These are phyloP conservation scores for Dicyrtoma fusca DNA, from an alignment of 2,888 invertebrate genomes.

Conservation along the genomic window DNA sequence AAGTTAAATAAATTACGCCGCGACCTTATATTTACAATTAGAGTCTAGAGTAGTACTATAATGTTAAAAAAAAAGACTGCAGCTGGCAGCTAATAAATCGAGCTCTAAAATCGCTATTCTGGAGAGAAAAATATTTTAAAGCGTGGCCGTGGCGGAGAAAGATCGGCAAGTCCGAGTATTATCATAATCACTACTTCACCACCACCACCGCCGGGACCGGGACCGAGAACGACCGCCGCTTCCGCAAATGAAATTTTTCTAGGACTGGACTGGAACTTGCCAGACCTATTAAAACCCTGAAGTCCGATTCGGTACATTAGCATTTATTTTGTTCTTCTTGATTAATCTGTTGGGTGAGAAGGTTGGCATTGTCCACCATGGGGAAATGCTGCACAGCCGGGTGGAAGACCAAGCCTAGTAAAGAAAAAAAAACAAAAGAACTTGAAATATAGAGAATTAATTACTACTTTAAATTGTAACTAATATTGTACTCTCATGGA, in stretches of 20 bases:
- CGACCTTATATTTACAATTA: no score
- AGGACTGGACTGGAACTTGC: neutral
- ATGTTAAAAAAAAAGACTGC: no score
- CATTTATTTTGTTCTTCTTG: conserved; percentile 25
- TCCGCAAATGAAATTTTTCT: neutral
- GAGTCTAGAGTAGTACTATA: no score
- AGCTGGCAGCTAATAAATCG: no score
- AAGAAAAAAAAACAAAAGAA: neutral
- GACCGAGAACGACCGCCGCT: no score
- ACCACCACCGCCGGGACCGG: conserved; percentile 3
- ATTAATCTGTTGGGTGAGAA: conserved; percentile 4
- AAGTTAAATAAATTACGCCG: no score
- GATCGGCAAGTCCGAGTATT: neutral
- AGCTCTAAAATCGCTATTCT: no score
- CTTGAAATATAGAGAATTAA: neutral
- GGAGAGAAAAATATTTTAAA: conserved; percentile 30
- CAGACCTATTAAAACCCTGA: neutral
- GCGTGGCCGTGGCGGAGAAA: neutral
- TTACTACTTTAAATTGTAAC: no score
- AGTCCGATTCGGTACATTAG: neutral
- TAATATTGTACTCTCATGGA: no score
- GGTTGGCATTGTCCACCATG: conserved; percentile 13
- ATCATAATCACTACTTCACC: conserved; percentile 19
- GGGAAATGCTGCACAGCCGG: conserved; percentile 34
- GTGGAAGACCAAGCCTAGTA: conserved; percentile 34